Evolutionary conservation across 2,888 invertebrate genomes (phyloP).

Genomic region (Oxycera nigricornis): DNA sequence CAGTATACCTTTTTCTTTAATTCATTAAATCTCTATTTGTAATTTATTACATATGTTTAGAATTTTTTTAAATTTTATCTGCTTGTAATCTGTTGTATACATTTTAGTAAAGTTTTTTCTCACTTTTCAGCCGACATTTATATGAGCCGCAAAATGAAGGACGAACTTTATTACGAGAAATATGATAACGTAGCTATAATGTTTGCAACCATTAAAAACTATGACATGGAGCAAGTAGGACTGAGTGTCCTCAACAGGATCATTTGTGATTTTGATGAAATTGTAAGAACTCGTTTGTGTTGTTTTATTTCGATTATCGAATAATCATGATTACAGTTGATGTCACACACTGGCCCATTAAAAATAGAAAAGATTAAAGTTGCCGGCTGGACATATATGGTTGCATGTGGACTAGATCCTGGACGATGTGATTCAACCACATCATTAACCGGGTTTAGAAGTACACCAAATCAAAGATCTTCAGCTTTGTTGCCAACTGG

Average conservation of each 20-base stretch:
- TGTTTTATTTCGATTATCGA: not conserved
- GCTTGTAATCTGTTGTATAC: too few species aligned
- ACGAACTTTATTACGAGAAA: slow-evolving; percentile 85
- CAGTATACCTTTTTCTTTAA: too few species aligned
- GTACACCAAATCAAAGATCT: slow-evolving; percentile 44
- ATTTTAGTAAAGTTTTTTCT: too few species aligned
- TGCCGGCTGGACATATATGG: slow-evolving; percentile 97
- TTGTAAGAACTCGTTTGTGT: slow-evolving; percentile 62
- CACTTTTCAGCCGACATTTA: slow-evolving; percentile 76
- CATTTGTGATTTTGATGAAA: slow-evolving; percentile 89
- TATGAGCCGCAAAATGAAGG: slow-evolving; percentile 71
- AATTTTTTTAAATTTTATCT: too few species aligned
- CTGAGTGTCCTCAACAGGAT: slow-evolving; percentile 85
- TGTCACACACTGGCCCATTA: slow-evolving; percentile 65
- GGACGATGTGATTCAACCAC: slow-evolving; percentile 70
- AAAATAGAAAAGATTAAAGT: slow-evolving; percentile 96
- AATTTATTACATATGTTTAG: too few species aligned
- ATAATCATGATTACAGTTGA: slow-evolving; percentile 63
- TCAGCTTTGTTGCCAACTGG: slow-evolving; percentile 55
- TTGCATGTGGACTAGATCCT: slow-evolving; percentile 89
- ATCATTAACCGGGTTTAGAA: slow-evolving; percentile 54
- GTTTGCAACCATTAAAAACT: slow-evolving; percentile 93
- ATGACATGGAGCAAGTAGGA: slow-evolving; percentile 71
- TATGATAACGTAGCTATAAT: slow-evolving; percentile 92
- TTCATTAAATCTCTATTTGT: too few species aligned